Conservation (phyloP, 2,113 vertebrate genomes). For the Chionis minor region DNA sequence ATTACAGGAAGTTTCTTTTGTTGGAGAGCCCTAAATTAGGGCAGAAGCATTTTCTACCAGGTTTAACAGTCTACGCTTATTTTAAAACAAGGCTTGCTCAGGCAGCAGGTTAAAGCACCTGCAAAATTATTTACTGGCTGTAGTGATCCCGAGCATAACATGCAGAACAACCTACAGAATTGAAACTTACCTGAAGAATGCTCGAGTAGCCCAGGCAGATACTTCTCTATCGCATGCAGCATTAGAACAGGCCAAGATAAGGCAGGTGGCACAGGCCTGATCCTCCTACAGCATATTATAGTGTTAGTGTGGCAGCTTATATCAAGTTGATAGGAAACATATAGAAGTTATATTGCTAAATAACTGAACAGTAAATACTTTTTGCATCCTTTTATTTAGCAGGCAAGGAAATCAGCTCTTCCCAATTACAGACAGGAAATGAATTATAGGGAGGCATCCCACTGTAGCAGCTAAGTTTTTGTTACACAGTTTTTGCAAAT, state of each 20-base stretch:
- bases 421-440: fast-evolving
- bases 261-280: slow-evolving; percentile 92
- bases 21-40: background rate
- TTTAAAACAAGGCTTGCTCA: background rate
- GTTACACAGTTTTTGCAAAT: background rate
- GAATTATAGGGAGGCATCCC: background rate
- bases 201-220: slow-evolving; percentile 91
- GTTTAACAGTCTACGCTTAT: background rate
- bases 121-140: background rate
- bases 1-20: background rate
- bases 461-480: background rate
- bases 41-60: background rate
- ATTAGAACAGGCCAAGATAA: slow-evolving; percentile 92
- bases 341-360: background rate
- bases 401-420: background rate
- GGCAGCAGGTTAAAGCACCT: background rate
- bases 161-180: background rate
- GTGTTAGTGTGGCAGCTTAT: background rate
- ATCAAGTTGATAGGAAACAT: background rate
- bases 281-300: slow-evolving; percentile 79
- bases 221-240: slow-evolving; percentile 89
- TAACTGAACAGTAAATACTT: background rate
- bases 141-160: background rate
- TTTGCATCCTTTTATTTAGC: background rate
- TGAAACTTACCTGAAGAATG: slow-evolving; percentile 89